Conservation (phyloP, 1,140 invertebrate species). For the Pseudoatta argentina region DNA sequence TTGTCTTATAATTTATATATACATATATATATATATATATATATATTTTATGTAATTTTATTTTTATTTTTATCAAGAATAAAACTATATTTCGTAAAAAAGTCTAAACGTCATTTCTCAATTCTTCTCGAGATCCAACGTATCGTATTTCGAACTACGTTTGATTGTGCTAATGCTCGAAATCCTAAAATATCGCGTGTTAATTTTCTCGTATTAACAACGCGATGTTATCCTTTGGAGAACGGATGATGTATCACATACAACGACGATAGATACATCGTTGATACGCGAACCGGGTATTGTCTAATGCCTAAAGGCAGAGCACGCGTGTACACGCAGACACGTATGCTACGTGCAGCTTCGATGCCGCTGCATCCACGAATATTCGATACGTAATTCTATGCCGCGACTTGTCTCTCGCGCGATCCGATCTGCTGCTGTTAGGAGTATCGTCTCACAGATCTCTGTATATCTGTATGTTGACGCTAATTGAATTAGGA, state of each 20-base stretch:
- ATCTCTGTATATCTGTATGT: conserved; percentile 42
- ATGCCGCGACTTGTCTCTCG: conserved; percentile 36
- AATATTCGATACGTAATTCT: conserved; percentile 56
- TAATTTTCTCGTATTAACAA: conserved; percentile 59
- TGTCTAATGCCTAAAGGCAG: conserved; percentile 45
- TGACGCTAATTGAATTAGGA: not conserved
- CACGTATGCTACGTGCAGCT: conserved; percentile 23
- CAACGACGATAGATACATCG: conserved; percentile 58
- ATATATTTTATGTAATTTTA: conserved; percentile 46
- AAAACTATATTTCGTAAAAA: conserved; percentile 36
- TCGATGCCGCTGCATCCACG: conserved; percentile 32
- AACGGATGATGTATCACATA: conserved; percentile 19
- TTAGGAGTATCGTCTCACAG: conserved; percentile 44
- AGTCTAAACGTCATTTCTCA: too few species aligned
- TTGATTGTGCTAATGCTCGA: conserved; percentile 11
- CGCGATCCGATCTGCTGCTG: conserved; percentile 52
- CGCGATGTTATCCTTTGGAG: conserved; percentile 29
- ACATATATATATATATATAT: not conserved
- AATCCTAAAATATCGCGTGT: conserved; percentile 30
- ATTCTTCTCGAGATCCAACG: not conserved
- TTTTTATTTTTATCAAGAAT: conserved; percentile 30
- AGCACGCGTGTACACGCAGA: conserved; percentile 41
- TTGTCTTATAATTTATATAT: not conserved
- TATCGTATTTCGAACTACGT: not conserved
- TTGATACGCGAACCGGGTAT: conserved; percentile 65